phyloP scores from a whole-genome alignment of 2,888 invertebrate genomes.

The Xestia rhomboidea region DNA sequence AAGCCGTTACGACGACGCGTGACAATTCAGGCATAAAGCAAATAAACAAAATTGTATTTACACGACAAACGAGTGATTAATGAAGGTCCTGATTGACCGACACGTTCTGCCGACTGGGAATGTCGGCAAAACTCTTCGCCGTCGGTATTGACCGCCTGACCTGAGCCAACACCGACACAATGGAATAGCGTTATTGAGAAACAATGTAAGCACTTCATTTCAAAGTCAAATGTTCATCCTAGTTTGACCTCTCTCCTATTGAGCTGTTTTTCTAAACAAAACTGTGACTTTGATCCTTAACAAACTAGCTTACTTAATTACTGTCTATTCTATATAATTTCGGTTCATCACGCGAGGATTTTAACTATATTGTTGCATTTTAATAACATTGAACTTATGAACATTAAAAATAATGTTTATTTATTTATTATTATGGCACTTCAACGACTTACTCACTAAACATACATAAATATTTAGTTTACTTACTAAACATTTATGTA shows the following conservation, averaged over 20 bases:
- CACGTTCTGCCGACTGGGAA: conserved; percentile 44
- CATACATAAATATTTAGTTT: too few relatives aligned
- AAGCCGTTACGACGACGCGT: conserved; percentile 54
- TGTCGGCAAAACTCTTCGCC: conserved; percentile 34
- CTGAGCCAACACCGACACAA: conserved; percentile 57
- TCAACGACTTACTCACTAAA: too few relatives aligned
- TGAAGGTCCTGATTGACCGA: conserved; percentile 62
- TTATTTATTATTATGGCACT: too few relatives aligned
- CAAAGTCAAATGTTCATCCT: conserved; percentile 35
- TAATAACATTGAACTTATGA: neutral
- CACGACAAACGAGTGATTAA: conserved; percentile 58
- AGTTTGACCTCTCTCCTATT: conserved; percentile 22
- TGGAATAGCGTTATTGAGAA: conserved; percentile 37
- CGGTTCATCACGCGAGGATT: neutral
- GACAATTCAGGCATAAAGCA: conserved; percentile 50
- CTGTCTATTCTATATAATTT: neutral
- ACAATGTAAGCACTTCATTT: conserved; percentile 22
- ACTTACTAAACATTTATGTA: too few relatives aligned
- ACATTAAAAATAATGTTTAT: neutral
- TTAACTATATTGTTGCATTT: neutral
- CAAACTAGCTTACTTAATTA: neutral
- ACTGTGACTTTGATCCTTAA: neutral
- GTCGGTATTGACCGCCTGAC: conserved; percentile 43
- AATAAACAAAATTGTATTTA: conserved; percentile 67
- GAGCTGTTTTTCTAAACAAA: neutral